Conservation (phyloP, 2,888 invertebrate genomes). For the Chloromyia formosa region DNA sequence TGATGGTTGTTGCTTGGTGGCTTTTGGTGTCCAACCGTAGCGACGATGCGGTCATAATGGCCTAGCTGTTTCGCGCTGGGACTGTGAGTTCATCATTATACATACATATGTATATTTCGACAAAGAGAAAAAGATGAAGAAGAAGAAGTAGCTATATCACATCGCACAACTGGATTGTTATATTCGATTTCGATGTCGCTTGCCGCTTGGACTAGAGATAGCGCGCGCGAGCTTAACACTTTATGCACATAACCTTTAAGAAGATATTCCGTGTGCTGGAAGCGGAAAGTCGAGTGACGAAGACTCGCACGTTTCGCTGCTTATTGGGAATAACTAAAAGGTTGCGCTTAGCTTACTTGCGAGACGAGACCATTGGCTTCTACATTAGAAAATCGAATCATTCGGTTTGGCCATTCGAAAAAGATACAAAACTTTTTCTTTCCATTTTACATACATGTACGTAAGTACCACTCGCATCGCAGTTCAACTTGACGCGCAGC, state of each 20-base stretch:
- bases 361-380: constrained; percentile 1
- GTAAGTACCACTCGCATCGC: too few species aligned
- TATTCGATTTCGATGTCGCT: constrained; percentile 9
- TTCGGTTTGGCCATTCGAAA: not conserved
- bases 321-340: constrained; percentile 33
- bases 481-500: constrained; percentile 14
- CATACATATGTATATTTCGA: not conserved
- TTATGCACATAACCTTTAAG: constrained; percentile 39
- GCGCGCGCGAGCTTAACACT: constrained; percentile 19
- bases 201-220: not conserved
- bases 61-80: constrained; percentile 18
- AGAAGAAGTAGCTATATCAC: not conserved
- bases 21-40: not conserved
- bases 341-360: too few species aligned
- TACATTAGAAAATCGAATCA: constrained; percentile 30
- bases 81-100: constrained; percentile 32
- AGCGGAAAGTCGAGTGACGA: not conserved
- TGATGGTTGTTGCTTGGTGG: constrained; percentile 4
- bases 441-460: not conserved
- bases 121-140: too few species aligned
- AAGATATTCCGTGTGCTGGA: constrained; percentile 26
- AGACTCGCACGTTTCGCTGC: constrained; percentile 31
- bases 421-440: constrained; percentile 26
- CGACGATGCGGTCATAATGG: constrained; percentile 18
- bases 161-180: constrained; percentile 16